A percentile compares a stretch with the other conserved stretches of the same genome.
phyloP scores from a whole-genome alignment of 2,888 invertebrate species.

The Lasioglossum marginatum region DNA sequence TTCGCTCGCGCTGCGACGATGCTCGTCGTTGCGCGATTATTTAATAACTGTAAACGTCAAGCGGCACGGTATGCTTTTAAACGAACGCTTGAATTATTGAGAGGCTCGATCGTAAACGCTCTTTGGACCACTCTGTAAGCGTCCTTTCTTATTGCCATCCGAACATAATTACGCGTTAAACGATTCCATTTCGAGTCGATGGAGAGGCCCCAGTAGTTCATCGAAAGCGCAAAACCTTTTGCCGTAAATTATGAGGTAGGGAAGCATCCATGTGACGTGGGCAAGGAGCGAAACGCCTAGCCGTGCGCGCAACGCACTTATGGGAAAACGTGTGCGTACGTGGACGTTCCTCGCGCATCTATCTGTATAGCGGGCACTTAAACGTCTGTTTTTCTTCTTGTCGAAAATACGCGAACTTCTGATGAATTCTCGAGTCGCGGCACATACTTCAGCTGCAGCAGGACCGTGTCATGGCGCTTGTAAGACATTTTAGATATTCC shows the following conservation, averaged over 20 bases:
- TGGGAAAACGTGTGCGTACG: conserved; percentile 44
- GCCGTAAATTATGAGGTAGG: conserved; percentile 49
- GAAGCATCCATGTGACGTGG: conserved; percentile 76
- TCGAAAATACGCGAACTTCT: background rate
- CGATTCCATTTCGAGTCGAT: conserved; percentile 46
- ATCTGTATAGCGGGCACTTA: background rate
- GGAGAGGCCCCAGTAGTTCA: conserved; percentile 23
- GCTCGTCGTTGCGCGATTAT: conserved; percentile 4
- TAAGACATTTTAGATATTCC: background rate
- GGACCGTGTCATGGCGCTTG: background rate
- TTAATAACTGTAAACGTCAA: conserved; percentile 19
- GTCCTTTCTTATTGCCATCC: conserved; percentile 37
- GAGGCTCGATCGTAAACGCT: conserved; percentile 36
- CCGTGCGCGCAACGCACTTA: conserved; percentile 56
- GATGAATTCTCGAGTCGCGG: background rate
- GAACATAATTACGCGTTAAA: conserved; percentile 51
- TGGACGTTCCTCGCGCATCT: conserved; percentile 40
- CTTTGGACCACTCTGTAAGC: conserved; percentile 11
- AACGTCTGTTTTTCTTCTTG: background rate
- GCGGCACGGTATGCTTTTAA: conserved; percentile 35
- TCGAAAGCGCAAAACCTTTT: conserved; percentile 49
- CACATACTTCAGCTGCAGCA: background rate
- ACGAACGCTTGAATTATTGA: conserved; percentile 35
- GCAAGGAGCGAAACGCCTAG: conserved; percentile 79
- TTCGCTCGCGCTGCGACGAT: background rate